Conservation (phyloP, 2,888 invertebrate genomes). For the Sinopyrophorus schimmeli region DNA sequence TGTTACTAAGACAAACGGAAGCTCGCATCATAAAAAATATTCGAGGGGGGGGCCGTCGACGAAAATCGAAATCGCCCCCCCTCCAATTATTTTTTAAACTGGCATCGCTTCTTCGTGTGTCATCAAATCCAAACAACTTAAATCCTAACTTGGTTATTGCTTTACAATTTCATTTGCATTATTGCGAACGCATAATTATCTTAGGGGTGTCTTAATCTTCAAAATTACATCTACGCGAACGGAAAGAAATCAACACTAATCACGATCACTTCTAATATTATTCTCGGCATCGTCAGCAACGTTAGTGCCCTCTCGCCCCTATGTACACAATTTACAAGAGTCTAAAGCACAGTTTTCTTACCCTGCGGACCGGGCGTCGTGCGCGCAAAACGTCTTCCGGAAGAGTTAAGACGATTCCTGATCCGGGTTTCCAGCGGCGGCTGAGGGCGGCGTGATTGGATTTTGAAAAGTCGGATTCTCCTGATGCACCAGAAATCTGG, state of each 20-base stretch:
- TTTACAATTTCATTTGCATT: constrained; percentile 21
- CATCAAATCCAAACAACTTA: constrained; percentile 15
- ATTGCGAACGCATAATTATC: constrained; percentile 24
- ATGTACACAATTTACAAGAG: constrained; percentile 48
- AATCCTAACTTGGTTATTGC: constrained; percentile 21
- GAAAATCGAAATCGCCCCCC: background rate
- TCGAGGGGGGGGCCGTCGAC: constrained; percentile 1
- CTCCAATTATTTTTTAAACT: constrained; percentile 1
- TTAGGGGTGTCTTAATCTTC: too few species aligned
- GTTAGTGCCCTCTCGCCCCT: constrained; percentile 31
- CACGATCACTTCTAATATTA: constrained; percentile 35
- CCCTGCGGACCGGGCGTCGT: constrained; percentile 47
- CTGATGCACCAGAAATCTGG: constrained; percentile 68
- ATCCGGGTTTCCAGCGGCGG: constrained; percentile 51
- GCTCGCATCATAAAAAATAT: too few species aligned
- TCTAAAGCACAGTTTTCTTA: constrained; percentile 40
- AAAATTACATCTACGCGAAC: constrained; percentile 30
- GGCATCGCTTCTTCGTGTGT: background rate
- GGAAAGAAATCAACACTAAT: too few species aligned
- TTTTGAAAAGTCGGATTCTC: constrained; percentile 66
- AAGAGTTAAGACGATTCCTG: constrained; percentile 42
- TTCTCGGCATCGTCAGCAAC: too few species aligned
- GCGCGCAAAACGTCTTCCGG: background rate
- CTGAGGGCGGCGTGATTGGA: constrained; percentile 61
- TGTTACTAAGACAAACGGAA: too few species aligned